Base-by-base conservation (phyloP, 2,113 vertebrate genomes). In the Grantiella picta region DNA sequence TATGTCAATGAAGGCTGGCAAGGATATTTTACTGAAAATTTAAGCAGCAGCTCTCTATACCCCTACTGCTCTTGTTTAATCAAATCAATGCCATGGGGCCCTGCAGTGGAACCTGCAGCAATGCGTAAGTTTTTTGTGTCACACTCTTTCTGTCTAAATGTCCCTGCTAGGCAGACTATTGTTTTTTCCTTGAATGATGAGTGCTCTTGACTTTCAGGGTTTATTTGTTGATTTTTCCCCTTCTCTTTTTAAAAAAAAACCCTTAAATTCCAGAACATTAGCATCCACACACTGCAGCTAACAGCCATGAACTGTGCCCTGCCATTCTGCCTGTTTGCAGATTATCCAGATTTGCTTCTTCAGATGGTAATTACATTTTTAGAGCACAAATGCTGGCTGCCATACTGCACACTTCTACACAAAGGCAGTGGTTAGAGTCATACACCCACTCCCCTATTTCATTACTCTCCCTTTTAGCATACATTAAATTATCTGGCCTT, bases 41-140 rank as follows among this genome's bases (percentile, higher is more conserved):
- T 78, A 92, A 90, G 49, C 68, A 90, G 59, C 23, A 61, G 56
- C 33, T 96, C 28, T 69, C 47, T 52, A 15, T 56, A 71, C 4
- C 24, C 45, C n/a, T 59, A 53, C 36, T 57, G 27, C 33, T 94
- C 49, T 82, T 71, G 36, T 44, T 94, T 81, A 92, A 87, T 75
- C 72, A 71, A 79, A 89, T 64, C 56, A 61, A 28, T 65, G 63
- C 38, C 75, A 68, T 5, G n/a, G 23, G 64, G 28, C 38, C 47
- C 66, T 1, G 10, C 57, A 94, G 81, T 52, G 28, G 42, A 80
- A 82, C 68, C 79, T 83, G 64, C 60, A 89, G 76, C n/a, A 68
- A 57, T 56, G 89, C 31, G n/a, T 64, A 92, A 89, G 56, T 38
- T 89, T 49, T 70, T 42, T 90, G 76, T 88, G n/a, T 75, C 79